Percentiles rank a stretch among this genome's conserved stretches.
Conservation (phyloP, 2,888 invertebrate species). For the Thera obeliscata region DNA sequence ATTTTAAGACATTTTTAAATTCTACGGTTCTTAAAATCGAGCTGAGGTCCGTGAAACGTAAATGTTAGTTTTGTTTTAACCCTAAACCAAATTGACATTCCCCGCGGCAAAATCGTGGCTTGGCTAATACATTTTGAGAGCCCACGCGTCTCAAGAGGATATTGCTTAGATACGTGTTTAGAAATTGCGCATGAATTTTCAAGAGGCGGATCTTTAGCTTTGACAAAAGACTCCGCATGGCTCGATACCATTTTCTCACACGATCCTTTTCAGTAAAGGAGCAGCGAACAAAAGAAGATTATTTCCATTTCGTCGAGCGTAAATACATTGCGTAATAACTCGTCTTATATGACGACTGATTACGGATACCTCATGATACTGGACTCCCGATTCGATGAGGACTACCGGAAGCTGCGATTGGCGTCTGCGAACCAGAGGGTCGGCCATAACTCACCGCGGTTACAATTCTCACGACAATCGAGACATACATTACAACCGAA, state of each 20-base stretch:
- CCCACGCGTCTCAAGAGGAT: constrained; percentile 11
- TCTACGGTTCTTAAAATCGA: not conserved
- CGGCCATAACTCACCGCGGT: constrained; percentile 26
- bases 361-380: constrained; percentile 5
- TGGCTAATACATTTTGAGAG: constrained; percentile 14
- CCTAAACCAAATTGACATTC: not conserved
- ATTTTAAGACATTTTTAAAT: no score
- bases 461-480: constrained; percentile 28
- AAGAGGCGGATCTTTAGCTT: not conserved
- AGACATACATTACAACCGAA: constrained; percentile 6
- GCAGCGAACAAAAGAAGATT: constrained; percentile 23
- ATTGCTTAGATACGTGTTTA: constrained; percentile 3
- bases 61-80: constrained; percentile 3
- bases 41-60: not conserved
- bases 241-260: constrained; percentile 13
- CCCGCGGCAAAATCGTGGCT: constrained; percentile 1
- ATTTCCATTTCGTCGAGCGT: constrained; percentile 14
- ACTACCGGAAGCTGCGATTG: constrained; percentile 27
- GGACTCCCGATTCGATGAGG: constrained; percentile 12
- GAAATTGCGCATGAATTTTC: constrained; percentile 2
- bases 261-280: constrained; percentile 10
- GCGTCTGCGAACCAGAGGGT: constrained; percentile 22
- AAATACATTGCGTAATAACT: not conserved
- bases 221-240: constrained; percentile 10
- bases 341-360: constrained; percentile 3